Conservation (phyloP, 2,888 invertebrate genomes). For the Leptodirus hochenwartii region DNA sequence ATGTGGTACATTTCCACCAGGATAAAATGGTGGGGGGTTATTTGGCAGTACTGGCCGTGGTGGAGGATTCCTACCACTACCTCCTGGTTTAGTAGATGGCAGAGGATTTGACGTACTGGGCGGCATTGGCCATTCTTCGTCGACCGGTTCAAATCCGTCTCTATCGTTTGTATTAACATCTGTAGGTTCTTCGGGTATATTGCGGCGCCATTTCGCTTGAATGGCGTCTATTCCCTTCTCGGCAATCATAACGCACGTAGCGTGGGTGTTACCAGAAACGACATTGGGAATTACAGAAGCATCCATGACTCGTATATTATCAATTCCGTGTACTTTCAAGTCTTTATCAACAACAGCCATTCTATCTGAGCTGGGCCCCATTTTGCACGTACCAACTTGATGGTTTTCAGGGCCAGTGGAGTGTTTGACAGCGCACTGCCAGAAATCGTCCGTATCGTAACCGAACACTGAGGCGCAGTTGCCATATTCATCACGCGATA, state of each 20-base stretch:
- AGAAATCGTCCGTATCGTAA: slow-evolving; percentile 47
- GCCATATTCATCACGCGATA: slow-evolving; percentile 29
- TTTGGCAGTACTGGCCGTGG: not conserved
- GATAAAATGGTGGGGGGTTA: not conserved
- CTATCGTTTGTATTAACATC: no score
- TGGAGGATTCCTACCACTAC: not conserved
- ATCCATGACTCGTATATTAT: slow-evolving; percentile 34
- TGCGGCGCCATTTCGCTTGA: slow-evolving; percentile 19
- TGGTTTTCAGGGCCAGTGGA: slow-evolving; percentile 69
- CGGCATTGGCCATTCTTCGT: no score
- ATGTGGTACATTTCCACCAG: not conserved
- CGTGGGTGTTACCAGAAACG: slow-evolving; percentile 26
- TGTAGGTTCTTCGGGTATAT: no score
- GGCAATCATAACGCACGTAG: slow-evolving; percentile 26
- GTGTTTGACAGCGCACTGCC: slow-evolving; percentile 51
- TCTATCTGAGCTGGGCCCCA: slow-evolving; percentile 53
- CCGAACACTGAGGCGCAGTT: slow-evolving; percentile 28
- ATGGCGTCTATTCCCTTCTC: slow-evolving; percentile 25
- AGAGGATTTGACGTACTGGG: no score
- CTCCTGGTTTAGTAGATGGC: no score
- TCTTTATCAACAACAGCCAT: slow-evolving; percentile 57
- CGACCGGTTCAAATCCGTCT: no score
- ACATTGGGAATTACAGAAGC: slow-evolving; percentile 25
- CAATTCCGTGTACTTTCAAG: slow-evolving; percentile 42
- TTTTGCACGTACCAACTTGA: slow-evolving; percentile 67